Percentiles rank a stretch among this genome's conserved stretches.
Evolutionary conservation across 2,797 vertebrate species (phyloP).

Genomic region (Semotilus atromaculatus): DNA sequence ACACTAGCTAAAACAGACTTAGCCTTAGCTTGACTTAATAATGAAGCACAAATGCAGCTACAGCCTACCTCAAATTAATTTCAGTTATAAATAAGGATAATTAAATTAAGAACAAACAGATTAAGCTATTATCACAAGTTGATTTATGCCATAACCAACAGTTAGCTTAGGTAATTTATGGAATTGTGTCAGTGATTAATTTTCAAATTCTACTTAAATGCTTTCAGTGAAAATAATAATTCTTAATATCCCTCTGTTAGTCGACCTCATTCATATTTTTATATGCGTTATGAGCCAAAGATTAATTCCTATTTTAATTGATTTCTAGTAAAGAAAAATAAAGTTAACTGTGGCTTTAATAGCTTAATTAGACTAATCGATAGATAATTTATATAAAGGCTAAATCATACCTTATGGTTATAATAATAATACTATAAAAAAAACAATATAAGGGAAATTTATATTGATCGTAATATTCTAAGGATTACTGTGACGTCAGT

Average conservation of each 20-base stretch:
- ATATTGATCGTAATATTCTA: background rate
- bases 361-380: background rate
- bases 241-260: background rate
- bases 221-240: background rate
- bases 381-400: background rate
- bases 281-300: background rate
- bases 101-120: background rate
- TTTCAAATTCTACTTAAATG: background rate
- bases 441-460: background rate
- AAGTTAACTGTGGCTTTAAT: background rate
- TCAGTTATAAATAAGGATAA: background rate
- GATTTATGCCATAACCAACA: background rate
- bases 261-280: background rate
- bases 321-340: background rate
- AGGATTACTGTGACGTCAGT: constrained; percentile 53
- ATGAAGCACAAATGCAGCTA: background rate
- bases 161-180: background rate
- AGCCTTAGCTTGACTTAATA: background rate
- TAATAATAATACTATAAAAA: background rate
- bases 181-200: background rate
- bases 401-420: background rate
- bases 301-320: background rate
- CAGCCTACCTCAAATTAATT: background rate
- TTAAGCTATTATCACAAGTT: background rate
- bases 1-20: background rate